These are phyloP conservation scores for Caenorhabditis uteleia DNA, from an alignment of 2,888 invertebrate species.

Conservation along the genomic window DNA sequence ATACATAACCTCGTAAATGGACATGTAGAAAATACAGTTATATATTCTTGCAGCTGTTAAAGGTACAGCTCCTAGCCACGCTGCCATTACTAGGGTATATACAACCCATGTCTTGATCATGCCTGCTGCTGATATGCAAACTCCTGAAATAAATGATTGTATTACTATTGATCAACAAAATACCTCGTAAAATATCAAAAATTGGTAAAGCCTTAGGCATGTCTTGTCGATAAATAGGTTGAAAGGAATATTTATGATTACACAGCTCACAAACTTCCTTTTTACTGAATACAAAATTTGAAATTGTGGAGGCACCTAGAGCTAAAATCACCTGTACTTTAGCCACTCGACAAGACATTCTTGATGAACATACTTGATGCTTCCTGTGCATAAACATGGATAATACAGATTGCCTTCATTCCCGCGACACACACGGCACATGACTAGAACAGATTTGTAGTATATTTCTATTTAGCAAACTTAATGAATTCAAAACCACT, in stretches of 20 bases:
- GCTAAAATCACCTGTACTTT: conserved; percentile 77
- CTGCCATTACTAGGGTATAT: conserved; percentile 92
- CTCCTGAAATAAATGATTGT: conserved; percentile 27
- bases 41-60: conserved; percentile 47
- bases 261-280: conserved; percentile 90
- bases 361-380: conserved; percentile 98
- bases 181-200: conserved; percentile 86
- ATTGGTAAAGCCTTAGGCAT: conserved; percentile 97
- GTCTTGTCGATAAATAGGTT: conserved; percentile 98
- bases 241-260: conserved; percentile 89
- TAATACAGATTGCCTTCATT: conserved; percentile 96
- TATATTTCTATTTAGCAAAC: neutral
- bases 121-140: conserved; percentile 76
- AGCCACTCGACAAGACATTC: conserved; percentile 92
- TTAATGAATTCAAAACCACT: conserved; percentile 1
- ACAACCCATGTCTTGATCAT: conserved; percentile 96
- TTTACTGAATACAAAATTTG: conserved; percentile 71
- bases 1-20: conserved; percentile 41
- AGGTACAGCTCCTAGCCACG: conserved; percentile 85
- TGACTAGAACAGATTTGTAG: conserved; percentile 75
- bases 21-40: conserved; percentile 59
- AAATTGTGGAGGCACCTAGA: no score
- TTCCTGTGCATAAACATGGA: conserved; percentile 98
- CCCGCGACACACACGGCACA: conserved; percentile 95
- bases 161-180: no score